phyloP scores from a whole-genome alignment of 1,140 invertebrate genomes.

The honey bee (Apis mellifera) region DNA sequence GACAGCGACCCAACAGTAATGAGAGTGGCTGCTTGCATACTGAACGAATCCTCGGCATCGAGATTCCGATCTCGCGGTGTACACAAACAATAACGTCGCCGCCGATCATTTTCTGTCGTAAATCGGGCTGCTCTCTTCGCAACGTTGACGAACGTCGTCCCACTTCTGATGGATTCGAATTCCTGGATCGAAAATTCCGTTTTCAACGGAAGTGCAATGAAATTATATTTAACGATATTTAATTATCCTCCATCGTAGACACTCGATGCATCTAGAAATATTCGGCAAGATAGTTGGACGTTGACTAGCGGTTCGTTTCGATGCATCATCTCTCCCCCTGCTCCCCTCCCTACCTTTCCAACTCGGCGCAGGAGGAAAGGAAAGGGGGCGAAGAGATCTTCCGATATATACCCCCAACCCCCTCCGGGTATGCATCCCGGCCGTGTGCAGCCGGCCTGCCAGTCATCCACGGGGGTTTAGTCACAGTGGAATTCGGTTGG shows the following conservation, averaged over 20 bases:
- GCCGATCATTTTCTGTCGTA: constrained; percentile 49
- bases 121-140: constrained; percentile 44
- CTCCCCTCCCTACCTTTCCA: constrained; percentile 26
- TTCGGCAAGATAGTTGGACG: too few relatives aligned
- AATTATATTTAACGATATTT: too few relatives aligned
- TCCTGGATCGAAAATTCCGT: too few relatives aligned
- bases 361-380: not conserved
- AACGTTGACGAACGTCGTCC: constrained; percentile 31
- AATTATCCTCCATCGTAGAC: too few relatives aligned
- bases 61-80: constrained; percentile 55
- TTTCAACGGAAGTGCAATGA: too few relatives aligned
- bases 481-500: constrained; percentile 75
- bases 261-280: too few relatives aligned
- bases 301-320: constrained; percentile 13
- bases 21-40: constrained; percentile 56
- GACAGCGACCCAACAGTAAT: constrained; percentile 54
- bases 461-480: constrained; percentile 74
- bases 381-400: constrained; percentile 59
- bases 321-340: constrained; percentile 66
- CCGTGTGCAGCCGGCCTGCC: constrained; percentile 70
- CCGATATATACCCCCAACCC: constrained; percentile 69
- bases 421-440: constrained; percentile 55
- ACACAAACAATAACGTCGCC: constrained; percentile 54
- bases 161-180: not conserved
- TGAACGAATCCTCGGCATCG: constrained; percentile 43